Conservation (phyloP, 2,113 vertebrate genomes). For the Paratilapia polleni region DNA sequence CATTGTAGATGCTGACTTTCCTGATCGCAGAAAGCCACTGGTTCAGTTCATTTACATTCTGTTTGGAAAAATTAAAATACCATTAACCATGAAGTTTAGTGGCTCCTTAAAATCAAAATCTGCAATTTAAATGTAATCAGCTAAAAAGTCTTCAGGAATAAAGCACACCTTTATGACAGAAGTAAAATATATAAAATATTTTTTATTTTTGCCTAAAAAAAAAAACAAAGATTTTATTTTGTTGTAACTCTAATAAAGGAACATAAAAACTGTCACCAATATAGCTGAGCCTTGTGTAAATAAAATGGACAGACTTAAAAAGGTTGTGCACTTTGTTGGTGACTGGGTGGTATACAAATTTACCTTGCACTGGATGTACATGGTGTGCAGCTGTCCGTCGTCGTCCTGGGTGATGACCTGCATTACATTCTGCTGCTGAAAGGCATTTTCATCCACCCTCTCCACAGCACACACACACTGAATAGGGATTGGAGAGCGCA, state of each 20-base stretch:
- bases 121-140: not conserved
- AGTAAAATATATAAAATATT: not conserved
- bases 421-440: conserved; percentile 91
- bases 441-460: conserved; percentile 89
- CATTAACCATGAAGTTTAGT: not conserved
- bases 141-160: not conserved
- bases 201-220: not conserved
- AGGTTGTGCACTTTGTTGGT: conserved; percentile 1
- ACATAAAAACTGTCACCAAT: not conserved
- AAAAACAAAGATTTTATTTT: not conserved
- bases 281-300: not conserved
- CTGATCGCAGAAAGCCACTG: conserved; percentile 92
- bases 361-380: conserved; percentile 95
- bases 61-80: conserved; percentile 18
- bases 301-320: not conserved
- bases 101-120: not conserved
- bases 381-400: conserved; percentile 79
- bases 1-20: conserved; percentile 87
- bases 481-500: conserved; percentile 81
- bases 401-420: conserved; percentile 87
- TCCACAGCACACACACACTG: conserved; percentile 86
- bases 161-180: not conserved
- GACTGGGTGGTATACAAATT: conserved; percentile 10
- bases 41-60: conserved; percentile 92
- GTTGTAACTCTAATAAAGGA: not conserved